These are phyloP conservation scores for Macaca nemestrina DNA, from an alignment of 2,113 vertebrate species.

Conservation along the genomic window DNA sequence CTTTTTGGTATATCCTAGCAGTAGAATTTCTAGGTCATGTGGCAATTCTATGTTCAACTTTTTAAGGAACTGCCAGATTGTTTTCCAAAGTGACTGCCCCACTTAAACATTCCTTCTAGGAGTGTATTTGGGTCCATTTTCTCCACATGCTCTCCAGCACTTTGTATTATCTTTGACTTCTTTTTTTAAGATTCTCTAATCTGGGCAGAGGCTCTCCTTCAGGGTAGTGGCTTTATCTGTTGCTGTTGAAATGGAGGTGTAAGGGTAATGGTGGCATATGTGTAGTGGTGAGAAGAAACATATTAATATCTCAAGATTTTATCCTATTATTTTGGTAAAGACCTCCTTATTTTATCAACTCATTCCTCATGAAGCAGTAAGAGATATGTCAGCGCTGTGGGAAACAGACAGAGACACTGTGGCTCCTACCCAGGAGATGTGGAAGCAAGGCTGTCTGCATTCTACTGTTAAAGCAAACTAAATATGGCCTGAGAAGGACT, in stretches of 20 bases:
- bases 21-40: background rate
- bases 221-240: background rate
- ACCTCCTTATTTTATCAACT: background rate
- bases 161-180: background rate
- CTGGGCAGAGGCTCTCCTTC: background rate
- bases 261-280: background rate
- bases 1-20: background rate
- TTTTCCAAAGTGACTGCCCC: background rate
- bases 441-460: background rate
- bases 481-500: no score
- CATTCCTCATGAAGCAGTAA: background rate
- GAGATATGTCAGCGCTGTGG: background rate
- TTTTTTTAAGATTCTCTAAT: background rate
- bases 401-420: background rate
- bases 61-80: background rate
- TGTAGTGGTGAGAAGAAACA: background rate
- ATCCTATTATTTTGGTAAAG: background rate
- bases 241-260: background rate
- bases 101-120: background rate
- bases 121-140: background rate
- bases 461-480: no score
- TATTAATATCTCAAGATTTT: background rate
- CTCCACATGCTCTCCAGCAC: background rate
- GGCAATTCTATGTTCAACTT: background rate
- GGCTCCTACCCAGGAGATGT: background rate